These are phyloP conservation scores for Petrosia ficiformis DNA, from an alignment of 37 sponge, comb jelly and placozoan genomes.

Conservation along the genomic window DNA sequence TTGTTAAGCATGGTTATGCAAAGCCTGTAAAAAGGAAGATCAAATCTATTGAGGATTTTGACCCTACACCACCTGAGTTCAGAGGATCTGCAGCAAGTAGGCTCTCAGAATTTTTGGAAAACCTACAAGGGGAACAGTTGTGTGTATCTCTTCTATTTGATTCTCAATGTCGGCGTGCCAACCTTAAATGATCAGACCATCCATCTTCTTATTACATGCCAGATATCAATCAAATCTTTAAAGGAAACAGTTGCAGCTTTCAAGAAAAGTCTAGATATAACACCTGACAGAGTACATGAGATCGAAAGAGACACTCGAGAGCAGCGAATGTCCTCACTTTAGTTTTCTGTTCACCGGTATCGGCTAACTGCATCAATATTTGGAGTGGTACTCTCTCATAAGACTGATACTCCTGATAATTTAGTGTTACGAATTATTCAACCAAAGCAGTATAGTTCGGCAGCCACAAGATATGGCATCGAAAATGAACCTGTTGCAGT, in stretches of 20 bases:
- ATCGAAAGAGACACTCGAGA: constrained; percentile 31
- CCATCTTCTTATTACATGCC: background rate
- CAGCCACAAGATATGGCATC: constrained; percentile 41
- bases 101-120: constrained; percentile 33
- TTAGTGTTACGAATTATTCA: constrained; percentile 41
- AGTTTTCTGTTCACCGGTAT: constrained; percentile 32
- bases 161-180: background rate
- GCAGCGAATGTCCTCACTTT: constrained; percentile 31
- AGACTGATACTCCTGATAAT: constrained; percentile 34
- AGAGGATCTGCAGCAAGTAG: constrained; percentile 16
- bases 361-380: constrained; percentile 47
- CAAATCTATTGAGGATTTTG: constrained; percentile 34
- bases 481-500: constrained; percentile 27
- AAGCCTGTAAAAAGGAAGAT: constrained; percentile 19
- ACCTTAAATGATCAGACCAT: background rate
- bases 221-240: background rate
- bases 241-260: constrained; percentile 28
- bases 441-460: constrained; percentile 26
- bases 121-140: constrained; percentile 24
- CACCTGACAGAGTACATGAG: constrained; percentile 14
- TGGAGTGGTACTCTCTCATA: constrained; percentile 26
- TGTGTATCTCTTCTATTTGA: constrained; percentile 39
- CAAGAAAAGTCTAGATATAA: constrained; percentile 21
- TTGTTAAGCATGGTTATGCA: constrained; percentile 47
- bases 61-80: constrained; percentile 49